Conservation (phyloP, 2,113 vertebrate genomes). For the Coreoperca whiteheadi region DNA sequence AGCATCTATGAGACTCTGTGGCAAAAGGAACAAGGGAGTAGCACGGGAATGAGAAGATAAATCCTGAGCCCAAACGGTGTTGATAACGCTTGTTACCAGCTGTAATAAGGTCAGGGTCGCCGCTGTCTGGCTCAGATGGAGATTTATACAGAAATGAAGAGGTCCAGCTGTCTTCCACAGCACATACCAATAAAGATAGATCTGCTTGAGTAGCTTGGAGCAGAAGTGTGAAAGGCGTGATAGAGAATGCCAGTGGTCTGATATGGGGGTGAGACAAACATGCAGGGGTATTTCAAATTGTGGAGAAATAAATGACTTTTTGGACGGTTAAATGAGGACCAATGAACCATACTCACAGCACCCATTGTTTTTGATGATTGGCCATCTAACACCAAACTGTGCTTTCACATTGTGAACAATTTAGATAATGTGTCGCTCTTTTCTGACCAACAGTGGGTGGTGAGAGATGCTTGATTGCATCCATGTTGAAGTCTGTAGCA, state of each 20-base stretch:
- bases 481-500: not conserved
- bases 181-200: slow-evolving; percentile 67
- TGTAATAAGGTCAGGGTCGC: slow-evolving; percentile 81
- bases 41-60: slow-evolving; percentile 62
- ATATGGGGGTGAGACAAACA: slow-evolving; percentile 20
- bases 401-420: slow-evolving; percentile 35
- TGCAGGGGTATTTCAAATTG: not conserved
- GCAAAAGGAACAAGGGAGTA: slow-evolving; percentile 32
- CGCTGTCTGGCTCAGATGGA: slow-evolving; percentile 76
- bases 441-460: slow-evolving; percentile 1
- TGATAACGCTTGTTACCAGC: slow-evolving; percentile 74
- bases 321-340: slow-evolving; percentile 14
- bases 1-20: slow-evolving; percentile 10
- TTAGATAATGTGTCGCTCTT: slow-evolving; percentile 25
- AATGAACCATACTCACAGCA: not conserved
- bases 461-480: slow-evolving; percentile 15
- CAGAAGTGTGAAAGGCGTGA: slow-evolving; percentile 35
- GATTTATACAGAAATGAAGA: slow-evolving; percentile 78
- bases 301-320: slow-evolving; percentile 11
- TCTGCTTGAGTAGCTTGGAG: slow-evolving; percentile 36
- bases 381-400: slow-evolving; percentile 12
- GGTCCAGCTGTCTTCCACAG: slow-evolving; percentile 66
- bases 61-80: slow-evolving; percentile 70
- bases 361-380: slow-evolving; percentile 42
- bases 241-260: slow-evolving; percentile 3